These are phyloP conservation scores for Bovichtus variegatus DNA, from an alignment of 2,797 vertebrate species.

Conservation along the genomic window DNA sequence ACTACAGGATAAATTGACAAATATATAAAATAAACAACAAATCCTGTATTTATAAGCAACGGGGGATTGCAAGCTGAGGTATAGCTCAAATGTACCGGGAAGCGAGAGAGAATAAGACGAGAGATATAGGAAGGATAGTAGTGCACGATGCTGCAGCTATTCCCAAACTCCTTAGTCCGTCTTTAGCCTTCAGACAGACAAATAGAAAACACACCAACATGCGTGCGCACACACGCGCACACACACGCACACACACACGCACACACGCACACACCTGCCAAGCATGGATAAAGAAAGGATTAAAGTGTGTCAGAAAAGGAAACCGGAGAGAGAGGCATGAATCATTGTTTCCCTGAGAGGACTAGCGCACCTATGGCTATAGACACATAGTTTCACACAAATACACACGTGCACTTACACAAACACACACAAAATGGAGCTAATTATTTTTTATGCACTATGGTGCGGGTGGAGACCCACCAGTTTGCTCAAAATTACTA, in stretches of 20 bases:
- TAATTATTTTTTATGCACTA: slow-evolving; percentile 35
- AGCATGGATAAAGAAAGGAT: slow-evolving; percentile 81
- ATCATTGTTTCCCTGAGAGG: slow-evolving; percentile 81
- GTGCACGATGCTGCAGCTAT: slow-evolving; percentile 56
- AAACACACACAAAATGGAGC: slow-evolving; percentile 15
- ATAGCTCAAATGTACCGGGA: slow-evolving; percentile 32
- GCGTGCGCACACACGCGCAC: slow-evolving; percentile 2
- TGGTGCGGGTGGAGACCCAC: slow-evolving; percentile 38
- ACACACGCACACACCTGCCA: slow-evolving; percentile 75
- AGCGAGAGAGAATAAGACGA: slow-evolving; percentile 18
- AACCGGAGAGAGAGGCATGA: slow-evolving; percentile 72
- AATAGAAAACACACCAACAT: slow-evolving; percentile 42
- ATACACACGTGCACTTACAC: slow-evolving; percentile 15
- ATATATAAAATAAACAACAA: slow-evolving; percentile 59
- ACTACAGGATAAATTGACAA: slow-evolving; percentile 40
- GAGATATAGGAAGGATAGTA: slow-evolving; percentile 38
- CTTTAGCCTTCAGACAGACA: slow-evolving; percentile 51
- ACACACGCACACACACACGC: slow-evolving; percentile 24
- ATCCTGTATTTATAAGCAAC: slow-evolving; percentile 29
- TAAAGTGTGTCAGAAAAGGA: slow-evolving; percentile 81
- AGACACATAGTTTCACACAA: slow-evolving; percentile 61
- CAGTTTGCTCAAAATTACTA: slow-evolving; percentile 29
- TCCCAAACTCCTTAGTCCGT: slow-evolving; percentile 60
- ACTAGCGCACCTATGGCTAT: slow-evolving; percentile 70
- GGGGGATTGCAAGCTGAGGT: slow-evolving; percentile 27